Base-by-base conservation (phyloP, 2,888 invertebrate genomes). In the Trachelus iudaicus region DNA sequence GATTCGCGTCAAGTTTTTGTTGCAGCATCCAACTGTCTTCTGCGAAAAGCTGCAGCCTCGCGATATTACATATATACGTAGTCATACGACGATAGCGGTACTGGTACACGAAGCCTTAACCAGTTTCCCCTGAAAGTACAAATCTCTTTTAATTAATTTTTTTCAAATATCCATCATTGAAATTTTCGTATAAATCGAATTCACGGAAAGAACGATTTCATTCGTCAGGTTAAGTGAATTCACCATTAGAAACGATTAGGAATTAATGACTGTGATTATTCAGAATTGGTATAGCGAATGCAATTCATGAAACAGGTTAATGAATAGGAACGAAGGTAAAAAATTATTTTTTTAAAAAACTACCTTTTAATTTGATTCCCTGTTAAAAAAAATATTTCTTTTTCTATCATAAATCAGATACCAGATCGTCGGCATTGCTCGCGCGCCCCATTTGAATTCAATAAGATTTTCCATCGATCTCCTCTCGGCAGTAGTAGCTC, bases 401-500 rank as follows among this genome's bases (percentile, higher is more conserved):
- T 23, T 56, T 56, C 23, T 56, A 56, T 23, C 56, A 56, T 56
- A 23, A 56, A 56, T 56, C 56, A 56, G 56, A 56, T 56, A 56
- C 23, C 56, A 23, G 56, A 23, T 56, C 56, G 56, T 56, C 56
- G 56, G 23, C 56, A 56, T 56, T 56, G 9, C 76, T 75, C 78
- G 73, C 76, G 73, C 73, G 77, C 33, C 82, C 79, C 81, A 82
- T 84, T 87, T 83, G 83, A 83, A 83, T 82, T 83, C 80, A 79
- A 80, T 76, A 80, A 81, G 79, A 77, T 76, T 79, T 78, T 77
- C 82, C 76, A 81, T 80, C 83, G 80, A 83, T 81, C 81, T 76
- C 81, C 69, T 73, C 35, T 33, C 69, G 73, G 34, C 76, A 80
- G 77, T 78, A 75, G 78, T 77, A 83, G 85, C 86, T 79, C 89